A percentile compares a stretch with the other conserved stretches of the same genome.
Evolutionary conservation across 2,797 vertebrate genomes (phyloP).

Genomic region (Ceyx erithaca): DNA sequence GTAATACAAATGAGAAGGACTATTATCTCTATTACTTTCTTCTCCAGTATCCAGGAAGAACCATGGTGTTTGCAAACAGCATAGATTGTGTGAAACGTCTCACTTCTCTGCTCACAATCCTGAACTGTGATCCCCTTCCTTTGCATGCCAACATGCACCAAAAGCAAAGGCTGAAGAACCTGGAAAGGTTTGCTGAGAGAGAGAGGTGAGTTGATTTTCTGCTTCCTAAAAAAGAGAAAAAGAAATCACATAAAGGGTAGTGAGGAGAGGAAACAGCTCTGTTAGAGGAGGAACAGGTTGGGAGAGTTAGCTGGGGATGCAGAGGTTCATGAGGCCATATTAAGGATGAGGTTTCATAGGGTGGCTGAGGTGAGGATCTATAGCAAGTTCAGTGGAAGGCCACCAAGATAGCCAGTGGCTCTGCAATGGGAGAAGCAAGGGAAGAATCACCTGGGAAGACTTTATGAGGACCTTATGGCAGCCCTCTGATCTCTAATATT

Average conservation of each 20-base stretch:
- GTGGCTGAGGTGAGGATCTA: background rate
- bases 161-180: slow-evolving; percentile 95
- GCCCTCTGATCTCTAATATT: background rate
- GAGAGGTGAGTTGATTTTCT: slow-evolving; percentile 84
- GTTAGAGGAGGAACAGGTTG: background rate
- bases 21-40: slow-evolving; percentile 96
- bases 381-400: background rate
- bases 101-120: slow-evolving; percentile 88
- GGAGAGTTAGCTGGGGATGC: background rate
- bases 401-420: background rate
- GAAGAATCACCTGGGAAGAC: background rate
- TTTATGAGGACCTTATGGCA: background rate
- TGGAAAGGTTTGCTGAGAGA: slow-evolving; percentile 92
- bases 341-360: background rate
- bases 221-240: background rate
- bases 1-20: slow-evolving; percentile 93
- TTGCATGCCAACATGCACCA: slow-evolving; percentile 99
- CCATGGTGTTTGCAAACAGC: slow-evolving; percentile 98
- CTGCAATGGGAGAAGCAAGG: background rate
- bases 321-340: background rate
- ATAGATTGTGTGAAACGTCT: slow-evolving; percentile 97
- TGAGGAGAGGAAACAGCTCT: background rate
- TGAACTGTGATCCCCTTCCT: slow-evolving; percentile 87
- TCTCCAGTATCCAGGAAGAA: slow-evolving; percentile 92
- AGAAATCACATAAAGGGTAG: background rate